Percentiles rank a stretch among this genome's conserved stretches.
These are phyloP conservation scores for Drosophila obscura DNA, from an alignment of 1,140 invertebrate species.

Conservation along the genomic window DNA sequence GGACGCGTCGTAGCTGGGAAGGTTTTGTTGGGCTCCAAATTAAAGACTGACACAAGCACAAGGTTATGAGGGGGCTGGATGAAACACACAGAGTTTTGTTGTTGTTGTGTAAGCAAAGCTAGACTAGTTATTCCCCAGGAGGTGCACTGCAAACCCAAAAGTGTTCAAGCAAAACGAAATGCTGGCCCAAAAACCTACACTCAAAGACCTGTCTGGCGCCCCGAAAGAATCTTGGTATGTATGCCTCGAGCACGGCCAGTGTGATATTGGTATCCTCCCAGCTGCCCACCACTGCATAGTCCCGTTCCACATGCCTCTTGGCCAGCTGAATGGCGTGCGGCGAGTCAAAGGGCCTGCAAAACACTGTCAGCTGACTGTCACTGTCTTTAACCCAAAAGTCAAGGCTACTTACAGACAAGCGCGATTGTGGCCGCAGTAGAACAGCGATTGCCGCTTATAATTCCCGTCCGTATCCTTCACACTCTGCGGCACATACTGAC, in stretches of 20 bases:
- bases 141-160: not conserved
- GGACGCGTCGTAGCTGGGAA: constrained; percentile 52
- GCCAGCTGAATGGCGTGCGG: constrained; percentile 91
- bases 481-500: constrained; percentile 90
- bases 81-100: constrained; percentile 36
- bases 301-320: constrained; percentile 91
- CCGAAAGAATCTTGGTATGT: constrained; percentile 92
- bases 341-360: constrained; percentile 91
- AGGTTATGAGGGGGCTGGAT: constrained; percentile 84
- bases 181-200: constrained; percentile 54
- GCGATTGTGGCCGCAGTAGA: constrained; percentile 93
- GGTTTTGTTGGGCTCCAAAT: constrained; percentile 8
- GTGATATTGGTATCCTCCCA: constrained; percentile 94
- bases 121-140: constrained; percentile 13
- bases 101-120: constrained; percentile 10
- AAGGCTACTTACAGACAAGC: constrained; percentile 89
- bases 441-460: constrained; percentile 90
- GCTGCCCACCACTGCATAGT: constrained; percentile 94
- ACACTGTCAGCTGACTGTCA: not conserved
- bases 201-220: constrained; percentile 86
- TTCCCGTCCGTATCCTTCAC: constrained; percentile 91
- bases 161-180: constrained; percentile 19
- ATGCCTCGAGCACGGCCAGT: constrained; percentile 91
- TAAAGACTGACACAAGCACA: constrained; percentile 24
- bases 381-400: not conserved